Conservation (phyloP, 2,797 vertebrate genomes). For the Vespertilio murinus region DNA sequence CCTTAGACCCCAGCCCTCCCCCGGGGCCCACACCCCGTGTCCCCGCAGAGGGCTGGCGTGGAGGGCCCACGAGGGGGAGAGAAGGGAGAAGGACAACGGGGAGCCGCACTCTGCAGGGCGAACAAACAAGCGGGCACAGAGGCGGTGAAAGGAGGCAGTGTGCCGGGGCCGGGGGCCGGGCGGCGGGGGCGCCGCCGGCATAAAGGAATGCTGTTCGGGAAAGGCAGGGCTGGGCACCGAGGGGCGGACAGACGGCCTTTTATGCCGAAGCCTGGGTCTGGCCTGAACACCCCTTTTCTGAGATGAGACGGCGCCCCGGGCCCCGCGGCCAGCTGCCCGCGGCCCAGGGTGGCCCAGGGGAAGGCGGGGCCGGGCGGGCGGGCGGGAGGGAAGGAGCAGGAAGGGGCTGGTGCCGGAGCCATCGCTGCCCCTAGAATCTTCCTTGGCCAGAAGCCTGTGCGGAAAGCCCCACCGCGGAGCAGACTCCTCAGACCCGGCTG, state of each 20-base stretch:
- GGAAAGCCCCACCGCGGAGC: neutral
- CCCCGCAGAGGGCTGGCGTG: constrained; percentile 40
- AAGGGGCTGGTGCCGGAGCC: neutral
- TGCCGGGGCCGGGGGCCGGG: constrained; percentile 40
- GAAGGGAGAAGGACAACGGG: constrained; percentile 60
- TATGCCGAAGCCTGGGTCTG: constrained; percentile 59
- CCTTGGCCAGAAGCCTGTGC: neutral
- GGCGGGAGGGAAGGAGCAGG: neutral
- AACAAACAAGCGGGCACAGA: constrained; percentile 71
- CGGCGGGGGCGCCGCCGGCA: constrained; percentile 49
- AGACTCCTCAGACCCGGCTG: neutral
- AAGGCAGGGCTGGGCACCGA: constrained; percentile 63
- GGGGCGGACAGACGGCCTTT: constrained; percentile 73
- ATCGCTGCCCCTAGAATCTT: neutral
- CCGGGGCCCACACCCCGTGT: neutral
- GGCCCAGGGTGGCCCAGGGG: neutral
- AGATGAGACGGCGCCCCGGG: constrained; percentile 33
- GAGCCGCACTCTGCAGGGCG: constrained; percentile 35
- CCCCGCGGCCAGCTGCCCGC: constrained; percentile 34
- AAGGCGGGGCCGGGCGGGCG: neutral
- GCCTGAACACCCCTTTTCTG: constrained; percentile 71
- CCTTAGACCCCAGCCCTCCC: neutral
- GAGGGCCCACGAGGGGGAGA: neutral
- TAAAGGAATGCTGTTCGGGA: constrained; percentile 74
- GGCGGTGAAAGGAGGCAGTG: constrained; percentile 74